Evolutionary conservation across 2,888 invertebrate species (phyloP).

Genomic region (Brachyopa scutellaris): DNA sequence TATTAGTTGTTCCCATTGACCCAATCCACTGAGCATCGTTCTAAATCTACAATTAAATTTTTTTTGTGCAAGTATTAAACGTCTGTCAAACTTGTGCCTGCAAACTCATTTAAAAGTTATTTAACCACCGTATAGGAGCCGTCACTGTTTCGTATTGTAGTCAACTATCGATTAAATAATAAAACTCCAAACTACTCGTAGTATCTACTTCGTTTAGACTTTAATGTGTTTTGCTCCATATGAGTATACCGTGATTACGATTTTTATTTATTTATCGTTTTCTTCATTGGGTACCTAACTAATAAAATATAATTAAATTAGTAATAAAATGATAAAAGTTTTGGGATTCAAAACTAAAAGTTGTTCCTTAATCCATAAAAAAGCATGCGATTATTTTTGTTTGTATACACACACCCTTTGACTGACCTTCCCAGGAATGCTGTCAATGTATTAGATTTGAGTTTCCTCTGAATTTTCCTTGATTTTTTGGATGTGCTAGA

Average conservation of each 20-base stretch:
- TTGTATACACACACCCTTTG: too few relatives aligned
- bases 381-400: not conserved
- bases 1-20: too few relatives aligned
- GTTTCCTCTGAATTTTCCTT: too few relatives aligned
- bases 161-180: conserved; percentile 11
- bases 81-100: too few relatives aligned
- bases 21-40: too few relatives aligned
- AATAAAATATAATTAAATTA: conserved; percentile 36
- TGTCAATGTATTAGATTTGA: too few relatives aligned
- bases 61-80: too few relatives aligned
- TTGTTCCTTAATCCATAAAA: not conserved
- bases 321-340: conserved; percentile 8
- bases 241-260: not conserved
- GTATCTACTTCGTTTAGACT: not conserved
- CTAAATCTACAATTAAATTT: too few relatives aligned
- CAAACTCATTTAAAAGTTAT: conserved; percentile 4
- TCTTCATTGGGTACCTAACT: conserved; percentile 6
- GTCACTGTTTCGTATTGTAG: not conserved
- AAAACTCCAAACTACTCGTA: conserved; percentile 21
- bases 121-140: not conserved
- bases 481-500: too few relatives aligned
- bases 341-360: conserved; percentile 1
- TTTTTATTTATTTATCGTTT: conserved; percentile 3
- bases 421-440: too few relatives aligned
- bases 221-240: not conserved